Conservation (phyloP, 1,140 invertebrate genomes). For the Brachionus sp. region DNA sequence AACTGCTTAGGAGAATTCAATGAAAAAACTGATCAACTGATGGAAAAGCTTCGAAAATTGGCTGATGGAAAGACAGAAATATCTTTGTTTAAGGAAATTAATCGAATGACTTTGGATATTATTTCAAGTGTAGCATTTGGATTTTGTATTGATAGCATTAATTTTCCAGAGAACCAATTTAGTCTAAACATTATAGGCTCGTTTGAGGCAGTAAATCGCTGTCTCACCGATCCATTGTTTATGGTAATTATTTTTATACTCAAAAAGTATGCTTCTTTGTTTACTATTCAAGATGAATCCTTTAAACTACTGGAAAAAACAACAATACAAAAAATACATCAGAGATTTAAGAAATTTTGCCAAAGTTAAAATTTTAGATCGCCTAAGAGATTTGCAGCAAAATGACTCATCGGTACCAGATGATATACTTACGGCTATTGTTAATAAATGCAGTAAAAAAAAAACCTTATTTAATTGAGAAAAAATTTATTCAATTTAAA, state of each 20-base stretch:
- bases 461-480: not conserved
- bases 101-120: constrained; percentile 31
- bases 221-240: not conserved
- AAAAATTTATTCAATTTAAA: not conserved
- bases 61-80: constrained; percentile 6
- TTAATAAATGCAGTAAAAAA: constrained; percentile 8
- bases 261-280: not conserved
- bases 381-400: not conserved
- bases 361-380: constrained; percentile 14
- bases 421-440: constrained; percentile 20
- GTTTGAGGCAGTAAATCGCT: not conserved
- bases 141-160: constrained; percentile 16
- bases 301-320: not conserved
- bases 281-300: not conserved
- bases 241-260: not conserved
- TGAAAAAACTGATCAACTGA: not conserved
- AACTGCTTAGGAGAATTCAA: constrained; percentile 10
- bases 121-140: constrained; percentile 41
- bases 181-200: not conserved
- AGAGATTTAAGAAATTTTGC: not conserved
- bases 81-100: constrained; percentile 32
- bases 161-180: constrained; percentile 18
- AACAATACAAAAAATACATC: not conserved
- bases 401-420: not conserved
- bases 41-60: not conserved